Base-by-base conservation (phyloP, 2,888 invertebrate genomes). In the Lymantria dispar region DNA sequence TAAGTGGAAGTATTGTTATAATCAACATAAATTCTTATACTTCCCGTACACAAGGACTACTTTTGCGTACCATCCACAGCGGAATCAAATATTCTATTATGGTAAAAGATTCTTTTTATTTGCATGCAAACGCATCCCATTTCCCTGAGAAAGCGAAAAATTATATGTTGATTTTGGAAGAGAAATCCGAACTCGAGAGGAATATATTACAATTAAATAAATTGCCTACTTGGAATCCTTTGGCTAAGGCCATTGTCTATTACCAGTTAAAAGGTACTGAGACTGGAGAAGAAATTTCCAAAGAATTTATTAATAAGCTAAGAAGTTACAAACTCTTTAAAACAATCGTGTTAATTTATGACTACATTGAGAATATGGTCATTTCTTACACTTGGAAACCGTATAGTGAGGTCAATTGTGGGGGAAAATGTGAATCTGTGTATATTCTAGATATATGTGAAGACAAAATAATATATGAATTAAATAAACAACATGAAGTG, bases 71-170 rank as follows among this genome's bases (percentile, higher is more conserved):
- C 11, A 85, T 91, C 52, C 88, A 91, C 69, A 74, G 80, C 8
- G 89, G 90, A 29, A 83, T 82, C 52, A 84, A 88, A 64, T 92
- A 89, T 74, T 89, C 91, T 49, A 78, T 92, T 58, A 92, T 92
- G 92, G 87, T 89, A 64, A 92, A 92, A 74, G 89, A 92, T 72
- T 90, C 91, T 60, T 85, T 81, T 66, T 87, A 84, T 54, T 79
- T 76, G 54, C 92, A 92, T 68, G 85, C 84, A 48, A 92, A 92
- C 72, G 91, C 92, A 48, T 90, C 92, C 37, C 91, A 91, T 77
- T 92, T 92, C 59, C 90, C 87, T 13, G 92, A 92, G 76, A 91
- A 88, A 78, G 92, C 92, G 51, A 91, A 92, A 78, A 92, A 92
- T 81, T 92, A 92, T 75, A 86, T 92, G 87, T 77, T 92, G 77